Evolutionary conservation across 2,113 vertebrate genomes (phyloP), one percentile per base, ranked within the genome.

Genomic region (Rhea americana): DNA sequence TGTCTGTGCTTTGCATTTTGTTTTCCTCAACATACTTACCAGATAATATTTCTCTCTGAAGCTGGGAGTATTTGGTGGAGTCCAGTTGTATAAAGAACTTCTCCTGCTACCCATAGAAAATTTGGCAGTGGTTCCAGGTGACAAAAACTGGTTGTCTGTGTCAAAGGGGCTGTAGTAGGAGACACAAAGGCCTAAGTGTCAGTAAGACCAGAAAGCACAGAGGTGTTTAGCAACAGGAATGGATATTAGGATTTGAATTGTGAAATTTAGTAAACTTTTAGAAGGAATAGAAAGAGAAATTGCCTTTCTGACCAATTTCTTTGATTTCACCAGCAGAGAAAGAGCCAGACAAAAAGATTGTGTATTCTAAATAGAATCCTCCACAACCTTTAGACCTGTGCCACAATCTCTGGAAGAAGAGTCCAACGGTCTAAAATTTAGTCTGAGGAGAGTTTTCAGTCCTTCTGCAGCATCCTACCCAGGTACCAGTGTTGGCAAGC

Each of bases 41-140:
- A 98, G 96, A 86, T 98, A 99, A 91, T 99, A 99, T 28, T 98
- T 99, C 96, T 99, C 99, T 6, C 98, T 98, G 98, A 99, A 99
- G 97, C 98, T 99, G 48, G 99, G 99, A 0, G 98, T 99, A 91
- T 96, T 99, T 1, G 99, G 98, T 8, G 98, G 98, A 0, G 98
- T 99, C 99, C 98, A 99, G 97, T 97, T 98, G 97, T 99, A 98
- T 11, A 99, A 85, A 0, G 98, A 99, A 45, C 97, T 98, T 97
- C 99, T 99, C 84, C 98, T 98, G 97, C 98, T 98, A 35, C 98
- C 97, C 94, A 98, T 59, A 4, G 98, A 99, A 74, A 98, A 98
- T 92, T 97, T 98, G 96, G 98, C 97, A 14, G 96, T 89, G 26
- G 98, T 97, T 59, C 97, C 97, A 86, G 97, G 97, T 3, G 98